Conservation (phyloP, 1,140 invertebrate species). For the Globodera rostochiensis region DNA sequence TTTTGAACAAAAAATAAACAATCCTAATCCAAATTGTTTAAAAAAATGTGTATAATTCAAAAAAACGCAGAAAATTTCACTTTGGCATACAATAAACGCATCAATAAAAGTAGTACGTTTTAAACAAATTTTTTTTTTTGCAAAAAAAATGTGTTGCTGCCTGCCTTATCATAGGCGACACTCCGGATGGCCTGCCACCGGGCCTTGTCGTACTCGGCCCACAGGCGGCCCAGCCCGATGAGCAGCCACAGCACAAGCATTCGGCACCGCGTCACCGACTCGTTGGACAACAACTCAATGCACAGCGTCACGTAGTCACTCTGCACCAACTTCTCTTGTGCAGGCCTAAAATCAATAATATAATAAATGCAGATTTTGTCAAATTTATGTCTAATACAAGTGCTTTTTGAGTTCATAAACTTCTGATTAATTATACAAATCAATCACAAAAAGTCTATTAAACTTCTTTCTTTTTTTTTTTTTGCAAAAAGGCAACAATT, state of each 20-base stretch:
- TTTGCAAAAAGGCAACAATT: too few species aligned
- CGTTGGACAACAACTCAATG: constrained; percentile 57
- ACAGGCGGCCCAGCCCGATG: constrained; percentile 87
- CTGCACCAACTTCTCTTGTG: constrained; percentile 59
- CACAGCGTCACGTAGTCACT: constrained; percentile 58
- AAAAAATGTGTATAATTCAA: background rate
- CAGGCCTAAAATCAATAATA: constrained; percentile 42
- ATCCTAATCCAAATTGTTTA: too few species aligned
- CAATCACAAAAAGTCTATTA: background rate
- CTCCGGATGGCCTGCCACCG: constrained; percentile 94
- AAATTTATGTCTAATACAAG: too few species aligned
- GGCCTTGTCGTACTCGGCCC: constrained; percentile 88
- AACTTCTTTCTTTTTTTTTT: background rate
- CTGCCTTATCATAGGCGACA: constrained; percentile 79
- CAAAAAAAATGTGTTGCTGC: background rate
- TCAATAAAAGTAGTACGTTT: background rate
- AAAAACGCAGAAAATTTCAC: background rate
- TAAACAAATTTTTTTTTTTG: background rate
- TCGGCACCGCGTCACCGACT: constrained; percentile 64
- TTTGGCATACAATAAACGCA: background rate
- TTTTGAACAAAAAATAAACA: too few species aligned
- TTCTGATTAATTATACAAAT: too few species aligned
- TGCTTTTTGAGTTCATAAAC: too few species aligned
- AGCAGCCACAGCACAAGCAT: constrained; percentile 86
- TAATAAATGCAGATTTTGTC: background rate